phyloP scores from a whole-genome alignment of 2,113 vertebrate genomes.

The Engraulis encrasicolus region DNA sequence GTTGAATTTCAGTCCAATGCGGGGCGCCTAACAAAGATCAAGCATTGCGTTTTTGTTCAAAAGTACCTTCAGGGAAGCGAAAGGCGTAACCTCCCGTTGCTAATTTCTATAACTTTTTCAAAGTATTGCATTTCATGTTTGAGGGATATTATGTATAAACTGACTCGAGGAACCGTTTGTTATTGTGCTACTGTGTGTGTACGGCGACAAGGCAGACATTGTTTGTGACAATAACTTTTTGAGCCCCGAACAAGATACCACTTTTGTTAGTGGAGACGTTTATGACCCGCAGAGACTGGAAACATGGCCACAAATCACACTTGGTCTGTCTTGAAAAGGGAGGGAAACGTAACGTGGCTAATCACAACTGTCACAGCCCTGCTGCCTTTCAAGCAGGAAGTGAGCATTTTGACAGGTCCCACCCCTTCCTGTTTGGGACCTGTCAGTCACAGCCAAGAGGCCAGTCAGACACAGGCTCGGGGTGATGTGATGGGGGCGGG shows the following conservation, averaged over 20 bases:
- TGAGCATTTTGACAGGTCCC: slow-evolving; percentile 11
- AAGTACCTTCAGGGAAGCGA: neutral
- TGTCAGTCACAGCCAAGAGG: slow-evolving; percentile 19
- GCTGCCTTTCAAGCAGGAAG: slow-evolving; percentile 24
- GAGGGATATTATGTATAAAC: neutral
- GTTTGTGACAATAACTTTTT: neutral
- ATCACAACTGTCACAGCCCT: neutral
- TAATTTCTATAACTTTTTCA: neutral
- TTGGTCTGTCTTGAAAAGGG: neutral
- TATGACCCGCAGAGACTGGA: neutral
- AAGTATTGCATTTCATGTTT: neutral
- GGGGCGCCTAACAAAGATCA: slow-evolving; percentile 39
- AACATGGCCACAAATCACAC: neutral
- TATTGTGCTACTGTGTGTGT: neutral
- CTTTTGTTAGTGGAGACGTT: neutral
- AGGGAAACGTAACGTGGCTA: too few relatives aligned
- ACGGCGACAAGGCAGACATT: neutral
- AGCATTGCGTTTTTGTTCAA: slow-evolving; percentile 28
- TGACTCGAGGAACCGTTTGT: neutral
- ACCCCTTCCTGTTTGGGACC: slow-evolving; percentile 1
- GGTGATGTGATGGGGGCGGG: slow-evolving; percentile 45
- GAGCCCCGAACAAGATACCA: neutral
- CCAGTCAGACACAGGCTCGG: neutral
- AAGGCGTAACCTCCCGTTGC: neutral
- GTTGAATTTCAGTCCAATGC: slow-evolving; percentile 32